phyloP scores from a whole-genome alignment of 92 coral and sea anemone species.

The Epizoanthus rinbou region DNA sequence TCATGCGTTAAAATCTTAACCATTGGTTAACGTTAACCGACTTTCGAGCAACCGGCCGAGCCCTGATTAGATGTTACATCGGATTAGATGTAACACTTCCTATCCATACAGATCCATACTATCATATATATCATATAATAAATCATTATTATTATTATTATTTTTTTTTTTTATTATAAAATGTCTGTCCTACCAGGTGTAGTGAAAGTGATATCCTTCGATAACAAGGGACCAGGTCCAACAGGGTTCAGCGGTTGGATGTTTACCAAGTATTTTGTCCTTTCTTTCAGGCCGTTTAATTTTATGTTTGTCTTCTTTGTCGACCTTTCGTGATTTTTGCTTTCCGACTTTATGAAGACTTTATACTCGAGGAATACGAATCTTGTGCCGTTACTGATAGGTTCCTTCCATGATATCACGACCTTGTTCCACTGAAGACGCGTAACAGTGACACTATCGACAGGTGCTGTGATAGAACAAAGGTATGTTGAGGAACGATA shows the following conservation, averaged over 20 bases:
- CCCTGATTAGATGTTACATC: no score
- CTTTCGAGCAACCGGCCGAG: no score
- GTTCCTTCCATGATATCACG: constrained; percentile 72
- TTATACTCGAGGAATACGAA: constrained; percentile 42
- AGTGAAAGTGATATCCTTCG: constrained; percentile 39
- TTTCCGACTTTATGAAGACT: not conserved
- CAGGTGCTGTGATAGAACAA: constrained; percentile 42
- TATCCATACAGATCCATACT: no score
- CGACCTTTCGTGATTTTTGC: not conserved
- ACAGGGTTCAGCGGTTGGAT: constrained; percentile 53
- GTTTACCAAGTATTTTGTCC: constrained; percentile 60
- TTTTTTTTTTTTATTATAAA: no score
- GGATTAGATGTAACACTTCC: no score
- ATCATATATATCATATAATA: no score
- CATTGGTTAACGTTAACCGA: no score
- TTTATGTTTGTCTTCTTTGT: constrained; percentile 47
- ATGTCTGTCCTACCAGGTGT: constrained; percentile 55
- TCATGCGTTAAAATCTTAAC: no score
- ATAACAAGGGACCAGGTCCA: constrained; percentile 66
- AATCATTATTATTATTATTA: no score
- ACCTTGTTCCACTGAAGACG: constrained; percentile 65
- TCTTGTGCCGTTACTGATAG: constrained; percentile 40
- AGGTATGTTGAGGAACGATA: not conserved
- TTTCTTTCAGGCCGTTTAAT: constrained; percentile 60
- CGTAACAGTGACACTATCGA: constrained; percentile 49